Base-by-base conservation (phyloP, 2,888 invertebrate species). In the Leptinotarsa peninsularis region DNA sequence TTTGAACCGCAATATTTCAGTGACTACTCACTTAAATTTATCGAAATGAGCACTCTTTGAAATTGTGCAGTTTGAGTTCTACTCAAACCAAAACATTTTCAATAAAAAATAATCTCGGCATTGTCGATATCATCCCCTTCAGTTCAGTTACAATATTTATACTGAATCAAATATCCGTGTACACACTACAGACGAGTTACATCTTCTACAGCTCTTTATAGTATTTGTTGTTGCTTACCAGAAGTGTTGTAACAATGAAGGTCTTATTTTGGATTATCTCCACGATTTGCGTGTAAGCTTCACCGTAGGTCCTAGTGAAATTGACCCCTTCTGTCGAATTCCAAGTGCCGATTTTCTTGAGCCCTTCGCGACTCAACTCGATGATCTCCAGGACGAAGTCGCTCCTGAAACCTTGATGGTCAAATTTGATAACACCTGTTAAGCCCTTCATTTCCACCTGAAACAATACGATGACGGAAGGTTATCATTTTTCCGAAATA, bases 391-490 rank as follows among this genome's bases (percentile, higher is more conserved):
- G 90, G 79, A 94, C 93, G 87, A 98, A 97, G 88, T 97, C 95
- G 66, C 96, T 95, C 76, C 98, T 92, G 88, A 96, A 96, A 72
- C 98, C 98, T 89, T 96, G 95, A 88, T 95, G 95, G 89, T 98
- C 97, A 88, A 98, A 97, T 89, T 96, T 96, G 84, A 98, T 96
- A 74, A 94, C 93, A 79, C 98, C 98, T 1, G 97, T 97, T 82
- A 97, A 90, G n/a, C 98, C 98, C 83, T 94, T 93, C 93, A 96
- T 95, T 90, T 96, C 96, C 79, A 97, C 94, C 96, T 96, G 88
- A 82, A 63, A 43, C 2, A 15, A 67, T 23, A 18, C 13, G 21
- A 58, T 15, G 23, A 54, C 7, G 21, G 15, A 43, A 43, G 7
- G 10, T n/a, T n/a, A n/a, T n/a, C n/a, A n/a, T n/a, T n/a, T n/a